Conservation (phyloP, 2,888 invertebrate species). For the Ichneumoninae sp. region DNA sequence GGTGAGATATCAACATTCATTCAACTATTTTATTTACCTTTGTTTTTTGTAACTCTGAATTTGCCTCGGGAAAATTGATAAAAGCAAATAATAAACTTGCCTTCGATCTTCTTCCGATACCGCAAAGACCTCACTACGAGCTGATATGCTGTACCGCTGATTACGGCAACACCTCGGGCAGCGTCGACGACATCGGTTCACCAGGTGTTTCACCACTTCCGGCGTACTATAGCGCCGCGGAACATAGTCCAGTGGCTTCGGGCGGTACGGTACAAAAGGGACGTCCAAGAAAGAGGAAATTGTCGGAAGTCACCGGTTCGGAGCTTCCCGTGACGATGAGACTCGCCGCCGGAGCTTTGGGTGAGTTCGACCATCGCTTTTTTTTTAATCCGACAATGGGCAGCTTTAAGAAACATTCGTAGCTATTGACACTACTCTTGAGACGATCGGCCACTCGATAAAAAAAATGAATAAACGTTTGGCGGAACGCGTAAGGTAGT, state of each 20-base stretch:
- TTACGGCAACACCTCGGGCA: constrained; percentile 87
- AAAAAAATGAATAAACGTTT: background rate
- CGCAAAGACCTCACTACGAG: constrained; percentile 88
- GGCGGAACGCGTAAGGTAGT: background rate
- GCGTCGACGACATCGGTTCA: constrained; percentile 86
- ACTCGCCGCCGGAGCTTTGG: constrained; percentile 89
- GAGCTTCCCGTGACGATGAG: constrained; percentile 90
- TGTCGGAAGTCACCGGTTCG: constrained; percentile 86
- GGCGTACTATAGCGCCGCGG: constrained; percentile 87
- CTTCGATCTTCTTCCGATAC: background rate
- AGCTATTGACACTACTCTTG: background rate
- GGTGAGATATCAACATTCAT: constrained; percentile 73
- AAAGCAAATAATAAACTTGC: background rate
- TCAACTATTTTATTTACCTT: constrained; percentile 1
- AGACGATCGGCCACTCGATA: background rate
- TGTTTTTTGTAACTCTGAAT: background rate
- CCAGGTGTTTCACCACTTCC: constrained; percentile 88
- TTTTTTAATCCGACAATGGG: background rate
- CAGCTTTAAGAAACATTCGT: background rate
- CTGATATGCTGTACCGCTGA: constrained; percentile 85
- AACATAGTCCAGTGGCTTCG: constrained; percentile 80
- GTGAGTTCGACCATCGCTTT: constrained; percentile 84
- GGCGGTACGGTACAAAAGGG: constrained; percentile 89
- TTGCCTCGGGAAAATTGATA: background rate
- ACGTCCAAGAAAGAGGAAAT: constrained; percentile 91